A percentile compares a stretch with the other conserved stretches of the same genome.
Conservation (phyloP, 2,888 invertebrate species). For the Tipula lateralis region DNA sequence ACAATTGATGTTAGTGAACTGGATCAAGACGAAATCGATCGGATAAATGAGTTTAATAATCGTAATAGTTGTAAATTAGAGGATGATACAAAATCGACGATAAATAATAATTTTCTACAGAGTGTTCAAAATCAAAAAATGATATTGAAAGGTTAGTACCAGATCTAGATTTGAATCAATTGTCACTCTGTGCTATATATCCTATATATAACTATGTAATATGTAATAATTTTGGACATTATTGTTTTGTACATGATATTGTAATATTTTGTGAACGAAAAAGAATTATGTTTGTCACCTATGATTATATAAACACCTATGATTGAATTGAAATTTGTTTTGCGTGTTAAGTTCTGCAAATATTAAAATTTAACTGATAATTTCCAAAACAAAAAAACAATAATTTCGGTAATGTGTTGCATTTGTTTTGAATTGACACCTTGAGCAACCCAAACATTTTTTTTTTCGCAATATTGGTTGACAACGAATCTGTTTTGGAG, state of each 20-base stretch:
- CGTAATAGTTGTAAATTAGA: neutral
- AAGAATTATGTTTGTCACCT: neutral
- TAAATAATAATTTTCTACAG: constrained; percentile 25
- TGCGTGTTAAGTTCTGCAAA: neutral
- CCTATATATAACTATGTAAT: neutral
- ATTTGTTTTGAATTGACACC: too few relatives aligned
- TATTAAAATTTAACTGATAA: neutral
- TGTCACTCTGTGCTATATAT: neutral
- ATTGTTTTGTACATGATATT: too few relatives aligned
- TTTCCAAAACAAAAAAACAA: too few relatives aligned
- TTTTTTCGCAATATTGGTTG: too few relatives aligned
- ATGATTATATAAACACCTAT: too few relatives aligned
- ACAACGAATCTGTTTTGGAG: too few relatives aligned
- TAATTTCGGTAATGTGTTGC: neutral
- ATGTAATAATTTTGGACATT: neutral
- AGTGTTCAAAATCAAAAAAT: constrained; percentile 25
- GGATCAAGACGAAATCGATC: neutral
- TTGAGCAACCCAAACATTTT: too few relatives aligned
- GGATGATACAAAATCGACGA: neutral
- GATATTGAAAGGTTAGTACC: neutral
- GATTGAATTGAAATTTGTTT: neutral
- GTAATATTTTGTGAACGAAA: neutral
- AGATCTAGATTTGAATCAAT: neutral
- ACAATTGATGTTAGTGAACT: neutral
- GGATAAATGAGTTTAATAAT: neutral